These are phyloP conservation scores for Gnathochromis pfefferi DNA, from an alignment of 2,113 vertebrate species.

Conservation along the genomic window DNA sequence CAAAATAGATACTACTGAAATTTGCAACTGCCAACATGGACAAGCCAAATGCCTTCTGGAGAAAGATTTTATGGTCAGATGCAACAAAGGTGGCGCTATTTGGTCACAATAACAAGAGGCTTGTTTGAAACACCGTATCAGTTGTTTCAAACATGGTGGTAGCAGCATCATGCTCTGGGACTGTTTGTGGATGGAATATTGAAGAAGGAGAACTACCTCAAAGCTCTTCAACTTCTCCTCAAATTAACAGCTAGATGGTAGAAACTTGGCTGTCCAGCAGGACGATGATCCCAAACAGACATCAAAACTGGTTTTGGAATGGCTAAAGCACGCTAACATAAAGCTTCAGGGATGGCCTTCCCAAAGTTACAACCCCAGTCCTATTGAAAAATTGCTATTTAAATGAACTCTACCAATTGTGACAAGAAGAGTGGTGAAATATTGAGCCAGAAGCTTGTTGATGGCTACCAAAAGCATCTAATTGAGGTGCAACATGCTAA, in stretches of 20 bases:
- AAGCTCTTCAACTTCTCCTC: neutral
- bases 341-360: neutral
- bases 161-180: neutral
- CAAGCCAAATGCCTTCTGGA: neutral
- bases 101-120: neutral
- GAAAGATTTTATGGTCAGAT: neutral
- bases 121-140: neutral
- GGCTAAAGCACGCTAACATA: neutral
- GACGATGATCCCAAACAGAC: neutral
- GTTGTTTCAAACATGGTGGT: neutral
- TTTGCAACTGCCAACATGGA: neutral
- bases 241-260: neutral
- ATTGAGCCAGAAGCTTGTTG: neutral
- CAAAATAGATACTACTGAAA: neutral
- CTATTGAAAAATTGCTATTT: neutral
- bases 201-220: neutral
- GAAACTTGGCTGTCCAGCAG: neutral
- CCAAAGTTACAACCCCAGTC: neutral
- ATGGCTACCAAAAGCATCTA: neutral
- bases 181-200: neutral
- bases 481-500: neutral
- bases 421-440: neutral
- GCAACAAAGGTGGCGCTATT: neutral
- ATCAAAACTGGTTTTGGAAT: neutral
- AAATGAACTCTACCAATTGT: neutral